Base-by-base conservation (phyloP, 2,888 invertebrate genomes). In the Alloscopus bannaensis region DNA sequence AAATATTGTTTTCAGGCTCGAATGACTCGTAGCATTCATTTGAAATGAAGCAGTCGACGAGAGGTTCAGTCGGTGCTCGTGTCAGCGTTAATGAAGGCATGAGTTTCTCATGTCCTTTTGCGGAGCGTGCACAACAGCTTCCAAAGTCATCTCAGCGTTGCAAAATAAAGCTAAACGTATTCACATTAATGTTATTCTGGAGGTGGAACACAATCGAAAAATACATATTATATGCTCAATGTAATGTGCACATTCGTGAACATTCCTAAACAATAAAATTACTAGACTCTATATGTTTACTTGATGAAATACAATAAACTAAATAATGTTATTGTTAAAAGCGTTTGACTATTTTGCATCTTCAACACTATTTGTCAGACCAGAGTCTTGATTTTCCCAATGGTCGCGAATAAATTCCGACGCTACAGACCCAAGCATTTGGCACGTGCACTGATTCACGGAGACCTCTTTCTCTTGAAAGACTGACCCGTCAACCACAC, bases 401-500 rank as follows among this genome's bases (percentile, higher is more conserved):
- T 82, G 77, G 72, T 83, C 83, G 24, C 78, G 70, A 4, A 83
- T 79, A 47, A 83, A 75, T 24, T 83, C 83, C 18, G 78, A 65
- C 26, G 83, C 83, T n/a, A 83, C 57, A 20, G 81, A 81, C 60
- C 81, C 83, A 57, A 83, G 47, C 83, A 83, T 83, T 69, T 79
- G 78, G 76, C 81, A 81, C 70, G 83, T 83, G 52, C 81, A 81
- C 52, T 83, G 83, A 62, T 83, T 83, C 57, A 83, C 79, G 28
- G 81, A 81, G 28, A 81, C 83, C 50, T 83, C 79, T 72, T 75
- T 72, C 62, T 81, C 83, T 71, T 81, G 83, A 75, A 83, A 78
- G 64, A 83, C 83, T 45, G 83, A 83, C 45, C 83, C 83, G 64
- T 83, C 83, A 62, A 83, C 75, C n/a, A 83, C 79, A 45, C 83